phyloP scores from a whole-genome alignment of 92 coral and sea anemone species.

The Muricea muricata region DNA sequence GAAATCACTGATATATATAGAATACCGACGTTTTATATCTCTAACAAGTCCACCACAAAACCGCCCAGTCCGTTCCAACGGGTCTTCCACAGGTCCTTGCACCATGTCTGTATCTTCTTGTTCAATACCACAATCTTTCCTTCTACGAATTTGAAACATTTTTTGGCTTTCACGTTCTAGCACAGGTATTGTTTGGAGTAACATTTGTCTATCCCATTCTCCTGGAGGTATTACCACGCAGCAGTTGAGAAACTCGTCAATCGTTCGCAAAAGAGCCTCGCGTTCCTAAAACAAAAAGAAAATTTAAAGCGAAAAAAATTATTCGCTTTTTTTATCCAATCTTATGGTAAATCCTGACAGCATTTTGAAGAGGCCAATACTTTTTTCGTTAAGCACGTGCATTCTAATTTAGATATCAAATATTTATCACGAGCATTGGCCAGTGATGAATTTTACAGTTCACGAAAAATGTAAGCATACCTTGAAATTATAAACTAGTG shows the following conservation, averaged over 20 bases:
- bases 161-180: slow-evolving; percentile 78
- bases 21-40: slow-evolving; percentile 79
- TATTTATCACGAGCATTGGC: no score
- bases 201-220: slow-evolving; percentile 90
- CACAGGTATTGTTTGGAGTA: slow-evolving; percentile 86
- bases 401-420: no score
- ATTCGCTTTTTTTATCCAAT: no score
- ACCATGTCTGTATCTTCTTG: slow-evolving; percentile 44
- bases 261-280: slow-evolving; percentile 68
- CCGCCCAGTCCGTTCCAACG: slow-evolving; percentile 83
- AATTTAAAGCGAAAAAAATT: no score
- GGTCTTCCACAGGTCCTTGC: slow-evolving; percentile 67
- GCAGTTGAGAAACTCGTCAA: slow-evolving; percentile 75
- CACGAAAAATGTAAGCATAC: slow-evolving; percentile 46
- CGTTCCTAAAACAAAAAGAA: slow-evolving; percentile 70
- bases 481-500: slow-evolving; percentile 77
- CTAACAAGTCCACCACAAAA: slow-evolving; percentile 95
- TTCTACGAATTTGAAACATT: slow-evolving; percentile 64
- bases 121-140: slow-evolving; percentile 54
- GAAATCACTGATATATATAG: slow-evolving; percentile 80
- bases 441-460: no score
- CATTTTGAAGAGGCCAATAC: no score
- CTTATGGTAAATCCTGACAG: no score
- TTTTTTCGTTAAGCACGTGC: no score
- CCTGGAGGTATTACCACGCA: slow-evolving; percentile 94